Conservation (phyloP, 2,113 vertebrate genomes). For the Grantiella picta region DNA sequence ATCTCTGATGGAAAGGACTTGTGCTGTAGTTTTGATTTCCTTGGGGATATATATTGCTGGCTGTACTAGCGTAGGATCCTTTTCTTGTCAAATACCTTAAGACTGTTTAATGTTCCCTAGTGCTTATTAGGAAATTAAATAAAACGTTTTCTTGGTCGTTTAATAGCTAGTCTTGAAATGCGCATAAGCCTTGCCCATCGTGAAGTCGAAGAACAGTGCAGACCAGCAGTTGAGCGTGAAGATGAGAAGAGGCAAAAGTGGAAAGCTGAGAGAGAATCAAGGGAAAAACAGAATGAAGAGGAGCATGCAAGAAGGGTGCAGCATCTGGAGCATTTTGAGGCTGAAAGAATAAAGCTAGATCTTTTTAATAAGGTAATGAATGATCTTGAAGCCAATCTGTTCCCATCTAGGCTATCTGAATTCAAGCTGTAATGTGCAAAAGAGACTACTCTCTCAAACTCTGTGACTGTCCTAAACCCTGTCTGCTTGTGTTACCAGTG, state of each 20-base stretch:
- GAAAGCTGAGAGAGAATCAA: constrained; percentile 55
- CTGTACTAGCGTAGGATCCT: not conserved
- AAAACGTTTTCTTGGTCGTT: not conserved
- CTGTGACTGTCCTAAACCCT: not conserved
- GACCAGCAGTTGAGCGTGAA: constrained; percentile 66
- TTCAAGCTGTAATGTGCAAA: not conserved
- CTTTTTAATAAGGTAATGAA: constrained; percentile 71
- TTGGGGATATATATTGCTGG: not conserved
- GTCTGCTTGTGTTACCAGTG: not conserved
- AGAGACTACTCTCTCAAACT: not conserved
- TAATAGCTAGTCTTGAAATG: constrained; percentile 57
- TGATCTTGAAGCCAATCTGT: not conserved
- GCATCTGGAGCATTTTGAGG: constrained; percentile 72
- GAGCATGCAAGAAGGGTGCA: constrained; percentile 60
- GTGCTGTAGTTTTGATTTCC: not conserved
- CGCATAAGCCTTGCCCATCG: constrained; percentile 46
- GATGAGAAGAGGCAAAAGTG: constrained; percentile 43
- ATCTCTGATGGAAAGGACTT: not conserved
- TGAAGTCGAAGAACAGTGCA: constrained; percentile 72
- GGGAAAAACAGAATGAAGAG: constrained; percentile 62
- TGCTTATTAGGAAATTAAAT: not conserved
- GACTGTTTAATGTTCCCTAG: not conserved
- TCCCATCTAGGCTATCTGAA: not conserved
- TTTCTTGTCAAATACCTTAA: not conserved
- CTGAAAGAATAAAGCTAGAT: constrained; percentile 77